Conservation (phyloP, 2,113 vertebrate species). For the Mixornis gularis region DNA sequence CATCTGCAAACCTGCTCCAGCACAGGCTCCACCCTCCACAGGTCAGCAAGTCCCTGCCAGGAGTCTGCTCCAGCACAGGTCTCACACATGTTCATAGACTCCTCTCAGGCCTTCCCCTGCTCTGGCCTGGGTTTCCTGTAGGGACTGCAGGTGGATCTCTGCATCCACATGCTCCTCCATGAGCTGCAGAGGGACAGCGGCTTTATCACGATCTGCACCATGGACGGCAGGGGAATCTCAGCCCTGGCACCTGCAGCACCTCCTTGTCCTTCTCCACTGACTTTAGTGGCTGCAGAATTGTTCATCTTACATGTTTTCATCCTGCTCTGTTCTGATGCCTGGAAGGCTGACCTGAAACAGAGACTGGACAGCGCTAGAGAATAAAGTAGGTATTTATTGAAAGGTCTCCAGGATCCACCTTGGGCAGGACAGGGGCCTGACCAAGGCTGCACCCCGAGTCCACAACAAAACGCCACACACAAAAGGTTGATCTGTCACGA, state of each 20-base stretch:
- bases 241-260: rapidly evolving
- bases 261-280: background rate
- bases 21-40: rapidly evolving
- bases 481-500: too few relatives aligned
- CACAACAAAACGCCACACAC: too few relatives aligned
- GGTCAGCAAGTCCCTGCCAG: background rate
- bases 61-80: rapidly evolving
- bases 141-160: background rate
- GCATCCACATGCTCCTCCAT: background rate
- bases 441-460: too few relatives aligned
- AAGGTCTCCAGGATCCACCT: too few relatives aligned
- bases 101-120: background rate
- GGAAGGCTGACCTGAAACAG: too few relatives aligned
- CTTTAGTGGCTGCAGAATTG: background rate
- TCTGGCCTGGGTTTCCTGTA: background rate
- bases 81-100: background rate
- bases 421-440: too few relatives aligned
- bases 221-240: background rate
- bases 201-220: background rate
- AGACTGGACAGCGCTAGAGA: too few relatives aligned
- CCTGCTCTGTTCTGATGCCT: too few relatives aligned
- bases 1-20: background rate
- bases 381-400: too few relatives aligned
- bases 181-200: background rate
- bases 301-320: background rate